phyloP scores from a whole-genome alignment of 2,797 vertebrate species.

The Lerista edwardsae region DNA sequence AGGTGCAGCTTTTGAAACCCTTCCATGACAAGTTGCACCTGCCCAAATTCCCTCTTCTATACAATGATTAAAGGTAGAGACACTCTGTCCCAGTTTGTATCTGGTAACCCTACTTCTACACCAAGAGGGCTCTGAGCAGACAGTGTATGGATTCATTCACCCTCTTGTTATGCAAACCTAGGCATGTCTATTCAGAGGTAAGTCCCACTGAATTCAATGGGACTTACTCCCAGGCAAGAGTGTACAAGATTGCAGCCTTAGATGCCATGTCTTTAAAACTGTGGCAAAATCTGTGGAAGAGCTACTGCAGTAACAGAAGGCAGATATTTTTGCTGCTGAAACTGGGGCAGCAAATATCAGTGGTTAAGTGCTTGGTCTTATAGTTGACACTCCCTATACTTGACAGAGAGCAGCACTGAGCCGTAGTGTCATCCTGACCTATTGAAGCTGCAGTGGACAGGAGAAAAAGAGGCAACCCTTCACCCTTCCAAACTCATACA shows the following conservation, averaged over 20 bases:
- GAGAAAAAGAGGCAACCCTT: background rate
- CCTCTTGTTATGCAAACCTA: no score
- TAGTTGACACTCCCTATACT: background rate
- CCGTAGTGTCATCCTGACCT: background rate
- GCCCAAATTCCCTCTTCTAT: no score
- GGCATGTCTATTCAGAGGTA: no score
- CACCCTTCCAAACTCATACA: background rate
- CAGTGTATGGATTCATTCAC: background rate
- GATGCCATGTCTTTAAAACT: background rate
- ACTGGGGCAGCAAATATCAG: background rate
- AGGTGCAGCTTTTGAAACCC: no score
- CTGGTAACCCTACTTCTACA: no score
- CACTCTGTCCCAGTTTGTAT: no score
- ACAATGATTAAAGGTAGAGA: no score
- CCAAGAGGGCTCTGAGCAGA: background rate
- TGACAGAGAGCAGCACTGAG: background rate
- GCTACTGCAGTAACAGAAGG: background rate
- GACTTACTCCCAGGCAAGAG: no score
- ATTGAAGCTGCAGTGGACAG: background rate
- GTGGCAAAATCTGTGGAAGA: background rate
- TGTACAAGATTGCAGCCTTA: no score
- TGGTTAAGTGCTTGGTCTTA: background rate
- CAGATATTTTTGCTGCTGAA: background rate
- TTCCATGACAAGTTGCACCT: no score
- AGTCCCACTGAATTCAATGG: no score